phyloP scores from a whole-genome alignment of 2,888 invertebrate genomes.

The Deroplatys truncata region DNA sequence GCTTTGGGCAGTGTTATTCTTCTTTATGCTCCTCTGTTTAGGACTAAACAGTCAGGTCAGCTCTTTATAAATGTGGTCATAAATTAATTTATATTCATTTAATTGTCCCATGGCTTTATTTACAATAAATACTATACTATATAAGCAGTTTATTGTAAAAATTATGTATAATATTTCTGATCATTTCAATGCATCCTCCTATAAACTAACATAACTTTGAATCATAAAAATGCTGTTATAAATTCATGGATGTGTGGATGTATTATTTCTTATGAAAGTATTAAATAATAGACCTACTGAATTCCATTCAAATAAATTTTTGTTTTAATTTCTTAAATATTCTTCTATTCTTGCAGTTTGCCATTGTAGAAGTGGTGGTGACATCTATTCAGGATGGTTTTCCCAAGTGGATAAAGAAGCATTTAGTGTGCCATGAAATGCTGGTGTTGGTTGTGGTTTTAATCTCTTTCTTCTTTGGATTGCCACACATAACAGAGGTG shows the following conservation, averaged over 20 bases:
- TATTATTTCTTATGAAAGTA: background rate
- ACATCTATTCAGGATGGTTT: conserved; percentile 92
- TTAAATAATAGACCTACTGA: conserved; percentile 12
- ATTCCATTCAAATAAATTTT: background rate
- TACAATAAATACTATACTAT: no score
- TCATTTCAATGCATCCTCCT: background rate
- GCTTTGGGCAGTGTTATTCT: conserved; percentile 84
- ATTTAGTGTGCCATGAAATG: conserved; percentile 80
- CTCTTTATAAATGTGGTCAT: conserved; percentile 7
- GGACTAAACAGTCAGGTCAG: conserved; percentile 82
- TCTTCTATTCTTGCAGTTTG: conserved; percentile 63
- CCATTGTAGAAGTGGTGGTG: conserved; percentile 90
- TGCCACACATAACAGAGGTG: conserved; percentile 84
- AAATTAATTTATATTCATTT: background rate
- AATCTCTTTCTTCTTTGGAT: conserved; percentile 76
- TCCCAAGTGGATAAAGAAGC: conserved; percentile 77
- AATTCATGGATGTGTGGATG: no score
- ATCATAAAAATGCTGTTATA: no score
- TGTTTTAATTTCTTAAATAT: background rate
- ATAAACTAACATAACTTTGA: background rate
- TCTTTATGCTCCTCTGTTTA: conserved; percentile 84
- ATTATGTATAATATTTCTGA: background rate
- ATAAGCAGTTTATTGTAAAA: background rate
- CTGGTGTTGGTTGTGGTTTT: conserved; percentile 78
- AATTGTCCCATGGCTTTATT: background rate